Evolutionary conservation across 2,888 invertebrate genomes (phyloP).

Genomic region (Oscheius sp.): DNA sequence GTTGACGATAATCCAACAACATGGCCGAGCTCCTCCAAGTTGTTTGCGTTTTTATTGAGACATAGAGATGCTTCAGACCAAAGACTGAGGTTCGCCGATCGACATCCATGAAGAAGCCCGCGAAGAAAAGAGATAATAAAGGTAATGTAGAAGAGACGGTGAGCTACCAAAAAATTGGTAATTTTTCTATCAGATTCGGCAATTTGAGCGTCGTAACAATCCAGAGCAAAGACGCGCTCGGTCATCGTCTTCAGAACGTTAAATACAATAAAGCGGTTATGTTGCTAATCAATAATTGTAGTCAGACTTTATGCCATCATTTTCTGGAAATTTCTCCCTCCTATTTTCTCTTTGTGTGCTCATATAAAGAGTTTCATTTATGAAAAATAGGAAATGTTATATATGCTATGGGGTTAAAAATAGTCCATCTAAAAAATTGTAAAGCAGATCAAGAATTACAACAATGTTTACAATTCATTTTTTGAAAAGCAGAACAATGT

Average conservation of each 20-base stretch:
- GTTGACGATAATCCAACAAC: constrained; percentile 13
- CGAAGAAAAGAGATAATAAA: neutral
- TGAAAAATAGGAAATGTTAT: no score
- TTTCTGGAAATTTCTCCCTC: no score
- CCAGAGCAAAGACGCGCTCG: neutral
- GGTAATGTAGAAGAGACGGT: constrained; percentile 9
- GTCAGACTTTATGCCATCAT: no score
- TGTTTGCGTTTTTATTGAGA: neutral
- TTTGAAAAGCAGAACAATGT: no score
- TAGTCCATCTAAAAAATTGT: no score
- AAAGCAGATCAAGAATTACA: no score
- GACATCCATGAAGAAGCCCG: constrained; percentile 15
- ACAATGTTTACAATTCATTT: no score
- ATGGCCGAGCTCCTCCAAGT: constrained; percentile 20
- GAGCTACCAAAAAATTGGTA: neutral
- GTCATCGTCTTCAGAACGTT: constrained; percentile 9
- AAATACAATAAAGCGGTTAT: no score
- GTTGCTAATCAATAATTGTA: no score
- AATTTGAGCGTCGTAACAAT: constrained; percentile 2
- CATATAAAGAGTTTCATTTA: no score
- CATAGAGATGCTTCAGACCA: neutral
- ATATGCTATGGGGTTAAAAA: no score
- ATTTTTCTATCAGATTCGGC: neutral
- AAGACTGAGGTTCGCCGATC: neutral
- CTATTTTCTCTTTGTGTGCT: no score